These are phyloP conservation scores for Tachypleus tridentatus DNA, from an alignment of 1,140 invertebrate genomes.

Conservation along the genomic window DNA sequence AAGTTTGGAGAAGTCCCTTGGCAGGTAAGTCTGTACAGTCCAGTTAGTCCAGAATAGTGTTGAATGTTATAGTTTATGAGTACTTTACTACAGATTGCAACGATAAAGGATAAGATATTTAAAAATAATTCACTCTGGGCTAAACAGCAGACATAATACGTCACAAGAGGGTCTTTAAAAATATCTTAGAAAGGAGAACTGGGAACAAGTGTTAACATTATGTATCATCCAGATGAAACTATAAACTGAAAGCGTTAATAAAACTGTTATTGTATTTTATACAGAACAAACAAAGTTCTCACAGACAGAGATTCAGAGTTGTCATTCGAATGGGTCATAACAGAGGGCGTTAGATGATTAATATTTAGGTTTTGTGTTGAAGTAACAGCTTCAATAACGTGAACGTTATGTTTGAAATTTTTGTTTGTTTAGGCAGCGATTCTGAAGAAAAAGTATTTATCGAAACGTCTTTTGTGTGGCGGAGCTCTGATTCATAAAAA, in stretches of 20 bases:
- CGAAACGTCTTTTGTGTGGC: slow-evolving; percentile 79
- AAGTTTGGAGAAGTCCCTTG: slow-evolving; percentile 27
- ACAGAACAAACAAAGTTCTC: neutral
- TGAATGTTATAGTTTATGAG: slow-evolving; percentile 1
- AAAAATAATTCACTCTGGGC: neutral
- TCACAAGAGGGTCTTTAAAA: neutral
- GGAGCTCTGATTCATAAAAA: slow-evolving; percentile 66
- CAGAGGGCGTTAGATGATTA: neutral
- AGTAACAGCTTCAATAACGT: neutral
- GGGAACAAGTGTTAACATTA: no score
- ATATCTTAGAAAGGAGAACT: no score
- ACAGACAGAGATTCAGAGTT: neutral
- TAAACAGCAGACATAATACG: neutral
- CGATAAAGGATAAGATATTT: neutral
- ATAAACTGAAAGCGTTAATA: no score
- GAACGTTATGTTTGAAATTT: neutral
- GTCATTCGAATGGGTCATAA: neutral
- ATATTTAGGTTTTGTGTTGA: neutral
- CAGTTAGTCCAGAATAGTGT: no score
- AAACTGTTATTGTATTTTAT: neutral
- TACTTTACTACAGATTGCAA: neutral
- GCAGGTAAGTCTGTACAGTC: slow-evolving; percentile 17
- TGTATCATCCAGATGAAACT: no score
- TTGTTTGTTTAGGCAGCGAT: slow-evolving; percentile 50
- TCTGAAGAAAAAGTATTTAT: slow-evolving; percentile 78